A percentile compares a stretch with the other conserved stretches of the same genome.
These are phyloP conservation scores for Eristalis intricaria DNA, from an alignment of 2,888 invertebrate species.

Conservation along the genomic window DNA sequence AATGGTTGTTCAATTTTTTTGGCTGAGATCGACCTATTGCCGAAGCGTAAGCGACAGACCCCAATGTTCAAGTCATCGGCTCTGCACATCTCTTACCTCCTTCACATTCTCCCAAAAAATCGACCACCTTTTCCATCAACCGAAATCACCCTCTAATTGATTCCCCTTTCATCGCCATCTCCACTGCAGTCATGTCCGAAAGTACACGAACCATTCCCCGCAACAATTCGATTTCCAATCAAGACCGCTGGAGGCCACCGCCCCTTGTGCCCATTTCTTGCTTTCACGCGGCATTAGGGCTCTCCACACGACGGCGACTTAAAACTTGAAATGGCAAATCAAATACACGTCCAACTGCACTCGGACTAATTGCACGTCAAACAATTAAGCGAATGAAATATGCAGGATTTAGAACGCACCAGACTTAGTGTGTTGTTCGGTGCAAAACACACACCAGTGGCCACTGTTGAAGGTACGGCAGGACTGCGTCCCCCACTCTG, in stretches of 20 bases:
- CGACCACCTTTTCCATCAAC: no score
- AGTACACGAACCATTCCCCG: neutral
- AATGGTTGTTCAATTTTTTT: no score
- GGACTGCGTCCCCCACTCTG: neutral
- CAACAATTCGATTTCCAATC: neutral
- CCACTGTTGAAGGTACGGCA: slow-evolving; percentile 7
- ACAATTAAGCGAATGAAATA: slow-evolving; percentile 63
- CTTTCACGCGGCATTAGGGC: neutral
- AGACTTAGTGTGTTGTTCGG: slow-evolving; percentile 36
- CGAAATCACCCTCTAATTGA: no score
- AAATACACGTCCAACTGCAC: slow-evolving; percentile 35
- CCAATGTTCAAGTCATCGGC: no score
- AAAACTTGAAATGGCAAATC: slow-evolving; percentile 45
- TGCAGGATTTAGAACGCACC: slow-evolving; percentile 52
- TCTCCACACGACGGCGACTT: neutral
- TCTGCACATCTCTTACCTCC: no score
- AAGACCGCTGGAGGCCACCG: neutral
- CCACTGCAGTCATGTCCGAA: no score
- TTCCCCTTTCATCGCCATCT: no score
- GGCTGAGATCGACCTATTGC: no score
- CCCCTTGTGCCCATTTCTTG: neutral
- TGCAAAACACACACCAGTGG: slow-evolving; percentile 55
- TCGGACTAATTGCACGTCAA: slow-evolving; percentile 60
- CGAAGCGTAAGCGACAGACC: no score
- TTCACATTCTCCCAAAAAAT: no score